These are phyloP conservation scores for Prorops nasuta DNA, from an alignment of 1,140 invertebrate genomes.

Conservation along the genomic window DNA sequence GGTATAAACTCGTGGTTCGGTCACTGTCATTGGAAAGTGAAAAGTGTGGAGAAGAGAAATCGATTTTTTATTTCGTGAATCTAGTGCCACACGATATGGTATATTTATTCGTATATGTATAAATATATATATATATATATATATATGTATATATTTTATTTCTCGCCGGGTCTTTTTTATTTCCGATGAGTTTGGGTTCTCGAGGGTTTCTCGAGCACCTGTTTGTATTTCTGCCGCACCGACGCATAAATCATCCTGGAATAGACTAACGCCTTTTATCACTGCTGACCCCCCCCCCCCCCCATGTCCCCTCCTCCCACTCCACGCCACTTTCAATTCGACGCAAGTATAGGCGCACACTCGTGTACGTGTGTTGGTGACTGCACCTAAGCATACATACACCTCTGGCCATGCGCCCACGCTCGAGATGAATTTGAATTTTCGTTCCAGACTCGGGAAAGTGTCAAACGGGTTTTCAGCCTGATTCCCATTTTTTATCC, in stretches of 20 bases:
- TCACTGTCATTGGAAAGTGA: too few species aligned
- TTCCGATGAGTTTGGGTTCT: slow-evolving; percentile 29
- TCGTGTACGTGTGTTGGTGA: not conserved
- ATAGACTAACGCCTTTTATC: slow-evolving; percentile 38
- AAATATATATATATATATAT: too few species aligned
- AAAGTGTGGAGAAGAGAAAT: too few species aligned
- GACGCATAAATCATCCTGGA: slow-evolving; percentile 33
- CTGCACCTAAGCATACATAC: slow-evolving; percentile 1
- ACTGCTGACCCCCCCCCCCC: slow-evolving; percentile 13
- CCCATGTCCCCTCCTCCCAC: not conserved
- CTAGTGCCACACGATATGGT: too few species aligned
- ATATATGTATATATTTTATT: slow-evolving; percentile 19
- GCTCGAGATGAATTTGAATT: slow-evolving; percentile 31
- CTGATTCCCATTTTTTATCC: slow-evolving; percentile 12
- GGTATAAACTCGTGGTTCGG: too few species aligned
- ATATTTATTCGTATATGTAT: too few species aligned
- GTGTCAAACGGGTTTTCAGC: slow-evolving; percentile 23
- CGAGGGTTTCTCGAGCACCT: slow-evolving; percentile 31
- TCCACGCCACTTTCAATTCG: not conserved
- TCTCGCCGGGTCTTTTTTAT: slow-evolving; percentile 17
- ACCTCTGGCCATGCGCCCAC: slow-evolving; percentile 20
- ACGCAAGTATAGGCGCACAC: not conserved
- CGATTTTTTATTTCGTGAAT: too few species aligned
- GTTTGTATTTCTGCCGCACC: slow-evolving; percentile 34
- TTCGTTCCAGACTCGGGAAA: slow-evolving; percentile 21